Evolutionary conservation across 2,113 vertebrate genomes (phyloP).

Genomic region (Eurystomus gularis): DNA sequence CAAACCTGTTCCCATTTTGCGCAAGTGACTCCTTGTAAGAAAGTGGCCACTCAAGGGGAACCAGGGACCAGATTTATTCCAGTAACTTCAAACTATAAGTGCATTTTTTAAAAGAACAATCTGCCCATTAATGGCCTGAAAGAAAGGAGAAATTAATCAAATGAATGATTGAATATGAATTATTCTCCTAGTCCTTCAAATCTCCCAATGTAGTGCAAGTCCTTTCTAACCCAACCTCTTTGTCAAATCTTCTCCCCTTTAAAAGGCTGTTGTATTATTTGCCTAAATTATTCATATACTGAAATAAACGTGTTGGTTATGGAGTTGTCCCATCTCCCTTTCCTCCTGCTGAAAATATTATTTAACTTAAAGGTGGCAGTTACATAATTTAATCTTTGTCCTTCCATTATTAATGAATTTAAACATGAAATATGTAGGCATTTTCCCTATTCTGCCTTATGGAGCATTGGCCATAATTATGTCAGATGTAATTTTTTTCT

Average conservation of each 20-base stretch:
- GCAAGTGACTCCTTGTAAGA: not conserved
- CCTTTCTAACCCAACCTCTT: slow-evolving; percentile 1
- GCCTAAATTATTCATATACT: slow-evolving; percentile 74
- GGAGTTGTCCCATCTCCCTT: slow-evolving; percentile 42
- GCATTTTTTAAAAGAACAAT: not conserved
- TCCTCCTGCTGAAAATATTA: slow-evolving; percentile 73
- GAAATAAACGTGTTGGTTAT: slow-evolving; percentile 61
- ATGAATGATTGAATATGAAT: slow-evolving; percentile 33
- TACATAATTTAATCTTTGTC: slow-evolving; percentile 75
- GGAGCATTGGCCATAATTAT: slow-evolving; percentile 57
- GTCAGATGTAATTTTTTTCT: slow-evolving; percentile 51
- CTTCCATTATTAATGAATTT: slow-evolving; percentile 83
- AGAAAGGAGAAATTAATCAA: slow-evolving; percentile 48
- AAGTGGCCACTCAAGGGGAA: not conserved
- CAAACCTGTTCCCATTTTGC: not conserved
- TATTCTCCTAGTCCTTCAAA: slow-evolving; percentile 25
- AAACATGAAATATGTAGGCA: slow-evolving; percentile 79
- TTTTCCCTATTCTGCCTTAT: slow-evolving; percentile 54
- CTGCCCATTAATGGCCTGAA: slow-evolving; percentile 10
- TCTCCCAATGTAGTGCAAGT: not conserved
- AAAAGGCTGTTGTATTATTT: slow-evolving; percentile 67
- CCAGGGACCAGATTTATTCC: slow-evolving; percentile 25
- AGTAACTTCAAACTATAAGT: slow-evolving; percentile 24
- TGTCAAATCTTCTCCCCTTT: not conserved
- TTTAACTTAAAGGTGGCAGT: slow-evolving; percentile 79